Conservation (phyloP, 2,888 invertebrate species). For the Arge pagana region DNA sequence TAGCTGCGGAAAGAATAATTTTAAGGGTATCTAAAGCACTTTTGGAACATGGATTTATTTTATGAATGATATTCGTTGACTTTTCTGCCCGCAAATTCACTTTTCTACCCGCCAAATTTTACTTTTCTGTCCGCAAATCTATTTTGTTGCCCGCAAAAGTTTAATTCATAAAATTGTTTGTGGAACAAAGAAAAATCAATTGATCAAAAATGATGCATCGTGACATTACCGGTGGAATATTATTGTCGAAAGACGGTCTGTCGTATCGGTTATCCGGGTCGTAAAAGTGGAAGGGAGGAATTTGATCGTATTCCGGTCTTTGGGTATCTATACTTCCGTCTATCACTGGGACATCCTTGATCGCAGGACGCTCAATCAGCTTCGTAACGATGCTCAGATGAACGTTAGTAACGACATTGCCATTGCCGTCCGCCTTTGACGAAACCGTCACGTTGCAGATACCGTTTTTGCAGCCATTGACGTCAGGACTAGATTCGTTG, state of each 20-base stretch:
- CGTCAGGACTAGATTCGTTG: slow-evolving; percentile 18
- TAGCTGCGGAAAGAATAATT: slow-evolving; percentile 28
- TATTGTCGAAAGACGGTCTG: slow-evolving; percentile 24
- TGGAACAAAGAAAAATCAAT: too few species aligned
- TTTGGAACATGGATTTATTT: too few species aligned
- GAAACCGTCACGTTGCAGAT: slow-evolving; percentile 37
- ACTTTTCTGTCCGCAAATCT: too few species aligned
- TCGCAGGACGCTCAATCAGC: slow-evolving; percentile 19
- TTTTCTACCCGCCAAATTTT: too few species aligned
- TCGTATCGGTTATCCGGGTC: slow-evolving; percentile 15
- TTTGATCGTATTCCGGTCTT: slow-evolving; percentile 8
- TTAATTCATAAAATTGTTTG: too few species aligned
- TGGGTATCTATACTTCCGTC: slow-evolving; percentile 34
- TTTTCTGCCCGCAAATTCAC: too few species aligned
- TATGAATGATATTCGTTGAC: too few species aligned
- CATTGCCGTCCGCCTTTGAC: slow-evolving; percentile 29
- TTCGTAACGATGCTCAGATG: slow-evolving; percentile 39
- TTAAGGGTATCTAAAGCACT: too few species aligned
- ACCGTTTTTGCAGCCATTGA: slow-evolving; percentile 32
- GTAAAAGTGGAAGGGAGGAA: slow-evolving; percentile 20
- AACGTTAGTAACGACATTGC: slow-evolving; percentile 40
- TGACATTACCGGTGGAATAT: slow-evolving; percentile 42
- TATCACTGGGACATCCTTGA: slow-evolving; percentile 40
- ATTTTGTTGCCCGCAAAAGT: too few species aligned
- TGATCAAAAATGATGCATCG: too few species aligned